Base-by-base conservation (phyloP, 2,888 invertebrate species). In the Pilophorus perplexus region DNA sequence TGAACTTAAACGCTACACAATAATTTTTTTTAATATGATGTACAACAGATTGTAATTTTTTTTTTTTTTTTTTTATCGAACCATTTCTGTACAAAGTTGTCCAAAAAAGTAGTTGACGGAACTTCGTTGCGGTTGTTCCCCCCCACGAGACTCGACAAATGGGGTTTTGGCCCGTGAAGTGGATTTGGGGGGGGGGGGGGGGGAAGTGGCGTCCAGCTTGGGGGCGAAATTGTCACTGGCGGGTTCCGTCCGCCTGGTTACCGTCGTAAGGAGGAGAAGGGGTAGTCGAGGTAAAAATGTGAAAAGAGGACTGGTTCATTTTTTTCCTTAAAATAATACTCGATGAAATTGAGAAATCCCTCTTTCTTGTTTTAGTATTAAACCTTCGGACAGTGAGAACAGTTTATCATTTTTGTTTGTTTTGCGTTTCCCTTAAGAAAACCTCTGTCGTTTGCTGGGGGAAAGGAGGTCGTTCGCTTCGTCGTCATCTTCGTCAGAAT, bases 401-500 rank as follows among this genome's bases (percentile, higher is more conserved):
- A 44, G 18, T 3, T 52, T 8, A 25, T 12, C 18, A 28, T 10
- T n/a, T 16, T 28, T 27, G 16, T 28, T 28, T 16, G 52, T 28
- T 16, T 16, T 25, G 5, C 28, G 14, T 14, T 28, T 54, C n/a
- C n/a, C n/a, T 69, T 71, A 72, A 46, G 72, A 69, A 44, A 72
- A 72, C 55, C 72, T 68, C 37, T 70, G 69, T 55, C 72, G 59
- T 55, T 72, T 72, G 10, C 70, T 57, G n/a, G 71, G 68, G 5
- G 72, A 69, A 18, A 71, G 40, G 8, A 71, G 69, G 50, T 71
- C 71, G 16, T 67, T 67, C 5, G 70, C 82, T 70, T 87, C 86
- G 70, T 91, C 90, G 68, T 93, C 93, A 68, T 93, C 93, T 75
- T 96, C 96, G 75, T 97, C 96, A 0, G 95, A 96, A 79, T 97